Base-by-base conservation (phyloP, 2,888 invertebrate species). In the Sphaerophoria rueppellii region DNA sequence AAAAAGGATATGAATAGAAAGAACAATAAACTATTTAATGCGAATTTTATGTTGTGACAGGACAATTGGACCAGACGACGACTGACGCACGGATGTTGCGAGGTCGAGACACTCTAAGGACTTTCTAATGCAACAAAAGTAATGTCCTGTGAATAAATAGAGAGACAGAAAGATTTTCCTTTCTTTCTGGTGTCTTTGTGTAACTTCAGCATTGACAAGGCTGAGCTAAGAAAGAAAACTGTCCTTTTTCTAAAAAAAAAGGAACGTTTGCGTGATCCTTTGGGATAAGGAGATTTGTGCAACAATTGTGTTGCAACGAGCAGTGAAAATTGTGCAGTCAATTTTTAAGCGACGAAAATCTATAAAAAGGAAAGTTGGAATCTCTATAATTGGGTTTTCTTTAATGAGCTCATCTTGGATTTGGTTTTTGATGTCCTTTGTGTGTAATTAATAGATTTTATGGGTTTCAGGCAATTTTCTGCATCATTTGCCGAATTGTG, bases 261-360 rank as follows among this genome's bases (percentile, higher is more conserved):
- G 52, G 46, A 70, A 52, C 77, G 58, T 79, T 82, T 78, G 24
- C 37, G 14, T 69, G 0, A 34, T 71, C 11, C 40, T 24, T 34
- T 12, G 16, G 70, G 57, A 69, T 85, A 81, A 81, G 76, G 37
- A 72, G 83, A 76, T 85, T 80, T 80, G 35, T 52, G 43, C 46
- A 52, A 81, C 70, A 76, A 58, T 69, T 32, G 35, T 4, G 37
- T 55, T 32, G 46, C 43, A 72, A 76, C 69, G 43, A 72, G 34
- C 67, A 80, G 69, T 79, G 65, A 35, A 71, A 83, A 80, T 76
- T 76, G 71, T 54, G 5, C 12, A 11, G 61, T 50, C 34, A 58
- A 48, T 11, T 37, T 63, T 65, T 60, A 81, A 76, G 67, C 43
- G 34, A 24, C 71, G 54, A 61, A 6, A 76, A 70, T 71, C 60